Percentiles rank a stretch among this genome's conserved stretches.
phyloP scores from a whole-genome alignment of 2,888 invertebrate species.

The Erebia aethiops region DNA sequence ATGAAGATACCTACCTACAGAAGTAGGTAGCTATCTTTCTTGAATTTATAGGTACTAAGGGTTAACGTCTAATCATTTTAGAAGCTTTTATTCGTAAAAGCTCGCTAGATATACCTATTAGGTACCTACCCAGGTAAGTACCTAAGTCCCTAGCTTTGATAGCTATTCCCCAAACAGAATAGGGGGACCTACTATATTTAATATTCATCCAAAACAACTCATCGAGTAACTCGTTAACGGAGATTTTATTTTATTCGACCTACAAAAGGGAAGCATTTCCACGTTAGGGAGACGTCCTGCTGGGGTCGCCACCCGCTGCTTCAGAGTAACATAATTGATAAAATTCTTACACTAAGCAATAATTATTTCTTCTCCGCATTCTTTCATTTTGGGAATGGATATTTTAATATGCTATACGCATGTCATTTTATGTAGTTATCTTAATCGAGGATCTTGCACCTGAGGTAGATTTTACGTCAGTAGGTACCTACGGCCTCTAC shows the following conservation, averaged over 20 bases:
- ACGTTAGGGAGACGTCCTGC: constrained; percentile 47
- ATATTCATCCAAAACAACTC: constrained; percentile 20
- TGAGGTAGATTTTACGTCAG: background rate
- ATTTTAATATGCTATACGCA: constrained; percentile 44
- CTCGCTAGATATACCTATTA: too few relatives aligned
- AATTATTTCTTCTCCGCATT: constrained; percentile 64
- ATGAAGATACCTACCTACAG: too few relatives aligned
- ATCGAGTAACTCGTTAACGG: constrained; percentile 33
- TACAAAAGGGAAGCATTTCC: constrained; percentile 42
- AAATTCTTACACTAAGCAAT: constrained; percentile 66
- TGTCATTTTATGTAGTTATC: background rate
- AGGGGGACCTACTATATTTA: constrained; percentile 15
- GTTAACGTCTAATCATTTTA: too few relatives aligned
- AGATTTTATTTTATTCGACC: constrained; percentile 31
- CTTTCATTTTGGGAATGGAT: constrained; percentile 60
- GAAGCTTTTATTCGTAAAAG: too few relatives aligned
- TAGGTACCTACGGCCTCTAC: background rate
- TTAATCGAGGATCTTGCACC: background rate
- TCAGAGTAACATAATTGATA: constrained; percentile 67
- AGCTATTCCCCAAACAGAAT: constrained; percentile 11
- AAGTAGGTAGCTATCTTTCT: too few relatives aligned
- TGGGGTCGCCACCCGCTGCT: constrained; percentile 57
- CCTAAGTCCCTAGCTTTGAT: background rate
- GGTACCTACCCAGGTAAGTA: background rate
- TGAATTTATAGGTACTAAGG: too few relatives aligned